Percentiles rank a stretch among this genome's conserved stretches.
phyloP scores from a whole-genome alignment of 2,888 invertebrate species.

The Coleophora flavipennella region DNA sequence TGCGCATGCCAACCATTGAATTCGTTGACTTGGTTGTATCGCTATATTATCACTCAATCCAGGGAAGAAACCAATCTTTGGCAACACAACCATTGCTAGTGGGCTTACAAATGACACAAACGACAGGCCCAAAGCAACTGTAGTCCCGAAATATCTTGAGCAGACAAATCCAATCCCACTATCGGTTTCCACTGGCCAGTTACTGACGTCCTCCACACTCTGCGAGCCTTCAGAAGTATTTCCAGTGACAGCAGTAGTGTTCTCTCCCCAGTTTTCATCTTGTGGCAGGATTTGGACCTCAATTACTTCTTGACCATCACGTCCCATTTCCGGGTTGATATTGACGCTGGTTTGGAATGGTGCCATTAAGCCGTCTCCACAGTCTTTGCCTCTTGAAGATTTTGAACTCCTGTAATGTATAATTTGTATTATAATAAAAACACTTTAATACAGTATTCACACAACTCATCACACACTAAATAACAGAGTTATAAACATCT shows the following conservation, averaged over 20 bases:
- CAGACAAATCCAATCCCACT: conserved; percentile 81
- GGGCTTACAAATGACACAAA: conserved; percentile 92
- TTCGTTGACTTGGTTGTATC: conserved; percentile 78
- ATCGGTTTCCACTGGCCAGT: conserved; percentile 84
- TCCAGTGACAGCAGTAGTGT: conserved; percentile 96
- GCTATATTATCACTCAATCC: conserved; percentile 79
- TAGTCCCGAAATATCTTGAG: conserved; percentile 87
- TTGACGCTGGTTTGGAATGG: conserved; percentile 91
- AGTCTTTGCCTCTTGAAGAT: conserved; percentile 74
- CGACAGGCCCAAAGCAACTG: conserved; percentile 84
- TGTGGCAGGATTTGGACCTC: conserved; percentile 97
- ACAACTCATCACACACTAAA: no score
- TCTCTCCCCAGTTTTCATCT: conserved; percentile 99
- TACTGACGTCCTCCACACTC: conserved; percentile 91
- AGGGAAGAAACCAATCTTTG: conserved; percentile 90
- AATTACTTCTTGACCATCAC: conserved; percentile 91
- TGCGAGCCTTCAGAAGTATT: conserved; percentile 97
- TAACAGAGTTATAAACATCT: no score
- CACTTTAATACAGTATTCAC: no score
- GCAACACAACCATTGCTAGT: conserved; percentile 94
- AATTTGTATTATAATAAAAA: background rate
- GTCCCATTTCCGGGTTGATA: conserved; percentile 81
- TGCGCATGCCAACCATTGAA: conserved; percentile 84
- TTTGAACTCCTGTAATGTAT: conserved; percentile 73
- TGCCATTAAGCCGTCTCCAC: conserved; percentile 79